phyloP scores from a whole-genome alignment of 2,113 vertebrate species.

The Macaca mulatta region DNA sequence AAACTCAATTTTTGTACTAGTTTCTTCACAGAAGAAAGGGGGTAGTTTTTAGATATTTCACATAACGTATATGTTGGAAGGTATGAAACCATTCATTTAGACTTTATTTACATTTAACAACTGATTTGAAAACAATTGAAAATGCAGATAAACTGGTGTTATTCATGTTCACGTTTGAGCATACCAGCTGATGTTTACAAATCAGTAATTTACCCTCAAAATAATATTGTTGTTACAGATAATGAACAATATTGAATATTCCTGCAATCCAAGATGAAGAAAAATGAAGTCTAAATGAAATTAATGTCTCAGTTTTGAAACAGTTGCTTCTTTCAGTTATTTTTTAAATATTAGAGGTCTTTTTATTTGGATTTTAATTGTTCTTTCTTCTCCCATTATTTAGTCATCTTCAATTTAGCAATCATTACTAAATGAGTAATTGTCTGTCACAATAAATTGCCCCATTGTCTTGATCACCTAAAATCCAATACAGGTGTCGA shows the following conservation, averaged over 20 bases:
- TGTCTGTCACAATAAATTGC: background rate
- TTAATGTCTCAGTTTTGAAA: background rate
- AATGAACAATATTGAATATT: background rate
- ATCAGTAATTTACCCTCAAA: background rate
- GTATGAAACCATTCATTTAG: background rate
- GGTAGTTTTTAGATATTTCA: background rate
- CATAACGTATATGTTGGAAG: background rate
- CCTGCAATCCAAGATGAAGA: background rate
- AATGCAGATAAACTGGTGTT: background rate
- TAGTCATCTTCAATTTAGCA: background rate
- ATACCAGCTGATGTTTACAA: constrained; percentile 16
- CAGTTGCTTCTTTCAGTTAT: background rate
- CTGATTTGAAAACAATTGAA: constrained; percentile 35
- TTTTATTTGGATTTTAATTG: constrained; percentile 20
- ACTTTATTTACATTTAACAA: constrained; percentile 16
- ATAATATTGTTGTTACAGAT: background rate
- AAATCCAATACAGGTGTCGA: background rate
- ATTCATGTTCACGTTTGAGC: background rate
- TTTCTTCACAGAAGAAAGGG: background rate
- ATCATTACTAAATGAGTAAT: background rate
- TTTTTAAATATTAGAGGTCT: background rate
- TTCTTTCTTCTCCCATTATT: background rate
- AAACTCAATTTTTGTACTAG: constrained; percentile 2
- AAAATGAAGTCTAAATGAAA: constrained; percentile 43
- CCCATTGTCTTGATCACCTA: background rate